phyloP scores from a whole-genome alignment of 2,797 vertebrate genomes.

The Peromyscus nudipes region DNA sequence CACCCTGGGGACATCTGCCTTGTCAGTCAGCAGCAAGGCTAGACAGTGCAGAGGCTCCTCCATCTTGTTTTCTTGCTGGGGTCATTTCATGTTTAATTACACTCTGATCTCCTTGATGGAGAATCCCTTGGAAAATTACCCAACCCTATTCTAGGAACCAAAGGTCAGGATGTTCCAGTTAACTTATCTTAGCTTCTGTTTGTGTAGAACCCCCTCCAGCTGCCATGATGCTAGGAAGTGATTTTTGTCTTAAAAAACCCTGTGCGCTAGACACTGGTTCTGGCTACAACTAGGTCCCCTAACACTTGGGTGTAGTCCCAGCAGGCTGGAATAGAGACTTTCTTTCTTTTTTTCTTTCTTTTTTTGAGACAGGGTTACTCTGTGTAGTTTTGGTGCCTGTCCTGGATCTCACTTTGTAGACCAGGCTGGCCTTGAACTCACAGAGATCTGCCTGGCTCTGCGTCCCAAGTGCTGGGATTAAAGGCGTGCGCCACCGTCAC shows the following conservation, averaged over 20 bases:
- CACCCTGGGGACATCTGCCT: accelerated
- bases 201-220: not conserved
- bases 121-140: not conserved
- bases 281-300: not conserved
- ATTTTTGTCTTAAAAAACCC: not conserved
- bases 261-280: not conserved
- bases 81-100: not conserved
- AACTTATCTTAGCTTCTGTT: not conserved
- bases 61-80: not conserved
- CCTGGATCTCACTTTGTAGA: too few species aligned
- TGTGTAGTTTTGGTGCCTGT: too few species aligned
- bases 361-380: too few species aligned
- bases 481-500: too few species aligned
- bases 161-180: not conserved
- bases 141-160: not conserved
- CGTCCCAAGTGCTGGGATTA: too few species aligned
- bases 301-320: not conserved
- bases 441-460: too few species aligned
- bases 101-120: not conserved
- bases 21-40: not conserved
- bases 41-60: not conserved
- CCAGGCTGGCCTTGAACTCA: too few species aligned
- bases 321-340: not conserved
- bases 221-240: not conserved
- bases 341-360: too few species aligned